Percentiles rank a stretch among this genome's conserved stretches.
Evolutionary conservation across 1,140 invertebrate species (phyloP).

Genomic region (Neelides sp.): DNA sequence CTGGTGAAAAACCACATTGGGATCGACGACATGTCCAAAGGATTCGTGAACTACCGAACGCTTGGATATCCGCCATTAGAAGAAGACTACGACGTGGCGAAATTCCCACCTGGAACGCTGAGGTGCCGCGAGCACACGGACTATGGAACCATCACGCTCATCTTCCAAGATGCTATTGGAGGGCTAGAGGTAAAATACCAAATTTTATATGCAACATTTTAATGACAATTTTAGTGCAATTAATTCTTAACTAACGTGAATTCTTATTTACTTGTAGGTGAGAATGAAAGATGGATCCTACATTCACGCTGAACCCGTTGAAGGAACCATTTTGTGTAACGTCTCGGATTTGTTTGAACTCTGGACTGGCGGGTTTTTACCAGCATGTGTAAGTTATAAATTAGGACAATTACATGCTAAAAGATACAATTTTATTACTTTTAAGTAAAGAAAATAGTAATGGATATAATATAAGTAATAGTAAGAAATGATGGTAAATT

Average conservation of each 20-base stretch:
- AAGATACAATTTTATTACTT: background rate
- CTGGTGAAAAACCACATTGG: conserved; percentile 18
- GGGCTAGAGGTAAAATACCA: conserved; percentile 34
- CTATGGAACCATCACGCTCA: conserved; percentile 37
- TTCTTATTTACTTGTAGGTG: conserved; percentile 2
- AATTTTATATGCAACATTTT: background rate
- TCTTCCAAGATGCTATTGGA: conserved; percentile 37
- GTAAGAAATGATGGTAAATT: conserved; percentile 3
- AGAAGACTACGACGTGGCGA: conserved; percentile 11
- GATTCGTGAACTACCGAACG: conserved; percentile 26
- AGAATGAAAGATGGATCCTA: conserved; percentile 7
- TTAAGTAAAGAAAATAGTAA: conserved; percentile 11
- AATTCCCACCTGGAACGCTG: conserved; percentile 27
- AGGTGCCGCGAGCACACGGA: conserved; percentile 37
- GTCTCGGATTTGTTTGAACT: conserved; percentile 37
- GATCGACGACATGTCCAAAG: conserved; percentile 16
- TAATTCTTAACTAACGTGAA: background rate
- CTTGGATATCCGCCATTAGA: conserved; percentile 34
- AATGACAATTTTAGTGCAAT: background rate
- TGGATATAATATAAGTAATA: conserved; percentile 10
- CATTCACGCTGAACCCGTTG: conserved; percentile 33
- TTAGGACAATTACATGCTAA: background rate
- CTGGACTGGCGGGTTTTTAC: conserved; percentile 35
- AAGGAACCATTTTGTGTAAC: conserved; percentile 36
- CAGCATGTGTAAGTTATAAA: conserved; percentile 32